phyloP scores from a whole-genome alignment of 2,797 vertebrate species.

The Betta splendens region DNA sequence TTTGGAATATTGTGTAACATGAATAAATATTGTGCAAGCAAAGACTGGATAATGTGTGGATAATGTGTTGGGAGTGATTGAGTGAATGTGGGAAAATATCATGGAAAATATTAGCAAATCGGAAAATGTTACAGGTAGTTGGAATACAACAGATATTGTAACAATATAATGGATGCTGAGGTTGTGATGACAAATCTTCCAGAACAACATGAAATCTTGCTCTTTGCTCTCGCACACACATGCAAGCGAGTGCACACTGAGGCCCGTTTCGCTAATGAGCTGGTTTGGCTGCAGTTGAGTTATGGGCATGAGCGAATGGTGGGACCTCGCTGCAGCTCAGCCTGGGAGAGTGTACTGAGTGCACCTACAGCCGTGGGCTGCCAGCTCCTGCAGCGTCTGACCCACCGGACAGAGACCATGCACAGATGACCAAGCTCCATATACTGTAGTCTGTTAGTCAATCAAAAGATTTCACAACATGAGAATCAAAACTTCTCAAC shows the following conservation, averaged over 20 bases:
- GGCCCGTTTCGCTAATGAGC: slow-evolving; percentile 79
- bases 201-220: slow-evolving; percentile 80
- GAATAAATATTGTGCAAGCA: slow-evolving; percentile 72
- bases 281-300: slow-evolving; percentile 77
- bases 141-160: slow-evolving; percentile 82
- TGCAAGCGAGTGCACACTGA: slow-evolving; percentile 40
- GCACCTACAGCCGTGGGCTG: slow-evolving; percentile 40
- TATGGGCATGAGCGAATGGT: slow-evolving; percentile 72
- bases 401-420: slow-evolving; percentile 46
- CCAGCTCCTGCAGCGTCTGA: slow-evolving; percentile 31
- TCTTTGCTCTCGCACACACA: slow-evolving; percentile 44
- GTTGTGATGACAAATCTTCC: slow-evolving; percentile 80
- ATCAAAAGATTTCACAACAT: too few relatives aligned
- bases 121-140: slow-evolving; percentile 88
- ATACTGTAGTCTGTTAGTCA: too few relatives aligned
- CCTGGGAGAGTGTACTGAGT: slow-evolving; percentile 63
- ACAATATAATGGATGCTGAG: slow-evolving; percentile 81
- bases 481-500: too few relatives aligned
- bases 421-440: too few relatives aligned
- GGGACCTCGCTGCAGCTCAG: slow-evolving; percentile 73
- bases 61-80: slow-evolving; percentile 77
- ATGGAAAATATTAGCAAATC: slow-evolving; percentile 87
- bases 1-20: slow-evolving; percentile 68
- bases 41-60: slow-evolving; percentile 63
- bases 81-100: slow-evolving; percentile 82